phyloP scores from a whole-genome alignment of 2,888 invertebrate species.

The Apamea monoglypha region DNA sequence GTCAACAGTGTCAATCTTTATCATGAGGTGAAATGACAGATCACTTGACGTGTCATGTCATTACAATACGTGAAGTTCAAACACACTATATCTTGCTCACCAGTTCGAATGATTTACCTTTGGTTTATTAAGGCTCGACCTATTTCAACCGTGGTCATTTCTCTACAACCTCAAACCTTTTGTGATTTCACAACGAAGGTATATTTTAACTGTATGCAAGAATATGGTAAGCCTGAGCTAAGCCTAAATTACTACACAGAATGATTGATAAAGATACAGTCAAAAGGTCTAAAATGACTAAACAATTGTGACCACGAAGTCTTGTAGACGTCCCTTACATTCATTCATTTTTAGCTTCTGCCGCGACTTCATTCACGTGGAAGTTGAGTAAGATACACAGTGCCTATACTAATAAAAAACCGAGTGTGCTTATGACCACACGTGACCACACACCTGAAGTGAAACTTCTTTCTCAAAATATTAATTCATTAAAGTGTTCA shows the following conservation, averaged over 20 bases:
- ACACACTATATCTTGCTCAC: neutral
- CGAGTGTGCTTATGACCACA: no score
- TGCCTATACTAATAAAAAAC: no score
- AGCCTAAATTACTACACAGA: constrained; percentile 59
- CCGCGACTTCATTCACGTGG: no score
- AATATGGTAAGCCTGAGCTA: constrained; percentile 23
- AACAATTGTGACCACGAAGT: neutral
- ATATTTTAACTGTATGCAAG: constrained; percentile 10
- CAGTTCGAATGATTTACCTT: constrained; percentile 3
- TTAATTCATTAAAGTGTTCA: no score
- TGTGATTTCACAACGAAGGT: constrained; percentile 30
- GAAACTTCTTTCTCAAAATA: no score
- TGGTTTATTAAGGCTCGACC: constrained; percentile 36
- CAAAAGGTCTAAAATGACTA: constrained; percentile 70
- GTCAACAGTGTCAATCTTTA: neutral
- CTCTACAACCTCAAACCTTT: constrained; percentile 35
- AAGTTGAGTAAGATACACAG: no score
- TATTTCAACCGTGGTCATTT: constrained; percentile 37
- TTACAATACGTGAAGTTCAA: neutral
- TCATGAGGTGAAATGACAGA: neutral
- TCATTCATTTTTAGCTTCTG: no score
- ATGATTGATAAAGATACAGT: constrained; percentile 85
- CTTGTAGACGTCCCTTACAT: neutral
- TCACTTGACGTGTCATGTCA: neutral
- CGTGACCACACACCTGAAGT: no score